phyloP scores from a whole-genome alignment of 2,113 vertebrate species.

The Hippocampus comes region DNA sequence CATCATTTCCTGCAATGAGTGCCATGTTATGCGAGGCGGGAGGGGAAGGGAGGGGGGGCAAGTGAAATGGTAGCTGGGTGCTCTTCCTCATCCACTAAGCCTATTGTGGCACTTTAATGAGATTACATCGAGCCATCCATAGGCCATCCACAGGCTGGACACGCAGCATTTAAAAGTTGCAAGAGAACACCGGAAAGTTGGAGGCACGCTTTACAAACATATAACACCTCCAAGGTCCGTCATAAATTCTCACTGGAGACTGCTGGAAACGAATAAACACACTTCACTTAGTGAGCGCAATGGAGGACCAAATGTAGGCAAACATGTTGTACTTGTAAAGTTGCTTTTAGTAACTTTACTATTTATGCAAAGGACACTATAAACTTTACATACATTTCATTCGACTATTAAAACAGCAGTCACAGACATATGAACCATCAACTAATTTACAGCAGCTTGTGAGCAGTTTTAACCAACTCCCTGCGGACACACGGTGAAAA shows the following conservation, averaged over 20 bases:
- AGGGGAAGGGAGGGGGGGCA: background rate
- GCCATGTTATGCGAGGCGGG: conserved; percentile 43
- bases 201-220: conserved; percentile 23
- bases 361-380: conserved; percentile 8
- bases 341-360: conserved; percentile 4
- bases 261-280: conserved; percentile 37
- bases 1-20: conserved; percentile 26
- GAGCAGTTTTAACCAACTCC: no score
- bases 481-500: no score
- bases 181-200: conserved; percentile 20
- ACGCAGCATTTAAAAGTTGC: background rate
- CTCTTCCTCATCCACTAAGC: conserved; percentile 36
- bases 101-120: conserved; percentile 59
- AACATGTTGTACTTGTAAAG: conserved; percentile 10
- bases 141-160: background rate
- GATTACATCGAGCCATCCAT: conserved; percentile 47
- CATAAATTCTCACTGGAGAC: conserved; percentile 33
- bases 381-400: conserved; percentile 7
- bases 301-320: conserved; percentile 20
- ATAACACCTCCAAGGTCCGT: conserved; percentile 21
- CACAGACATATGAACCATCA: no score
- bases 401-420: no score
- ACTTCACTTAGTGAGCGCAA: conserved; percentile 15
- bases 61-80: conserved; percentile 35
- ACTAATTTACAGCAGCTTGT: no score